Evolutionary conservation across 2,113 vertebrate species (phyloP), one percentile per base, ranked within the genome.

Genomic region (Actinemys pallida): DNA sequence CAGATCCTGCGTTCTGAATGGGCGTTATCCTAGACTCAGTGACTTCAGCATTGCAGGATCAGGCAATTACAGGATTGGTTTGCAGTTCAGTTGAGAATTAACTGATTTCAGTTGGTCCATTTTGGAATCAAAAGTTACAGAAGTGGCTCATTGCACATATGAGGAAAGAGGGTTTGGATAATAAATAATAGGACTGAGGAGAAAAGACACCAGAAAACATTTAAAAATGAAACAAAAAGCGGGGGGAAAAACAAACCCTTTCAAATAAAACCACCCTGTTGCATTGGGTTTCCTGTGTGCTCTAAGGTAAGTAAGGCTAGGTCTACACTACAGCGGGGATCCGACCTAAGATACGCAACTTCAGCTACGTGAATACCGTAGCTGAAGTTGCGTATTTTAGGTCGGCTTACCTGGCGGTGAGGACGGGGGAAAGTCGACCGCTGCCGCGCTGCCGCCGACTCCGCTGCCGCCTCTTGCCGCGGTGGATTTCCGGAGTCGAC

Each of bases 101-200:
- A 84, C 65, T 96, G 29, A 93, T 69, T 94, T 88, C 93, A 91
- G 89, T 91, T 89, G 89, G 86, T 96, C 93, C 81, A 84, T 8
- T 83, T 72, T 22, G 85, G 81, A 69, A 90, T 84, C 88, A 90
- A 65, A 87, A 92, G 88, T 79, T 79, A 83, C 50, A 94, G 86
- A 81, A 35, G 90, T 59, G 54, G 59, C 53, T 95, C 75, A 75
- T 42, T 47, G 78, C 84, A 91, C 57, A 45, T 69, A 29, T 0
- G 25, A 78, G 42, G 42, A 25, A 76, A 45, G 72, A 25, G 0
- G 6, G 62, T 96, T 92, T 88, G 86, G 83, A 88, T 3, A 45
- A 83, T 53, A 65, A 93, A 84, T 87, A 86, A 69, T 1, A 78
- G 19, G 42, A 79, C 8, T 10, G 59, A 69, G n/a, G 17, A 2